Evolutionary conservation across 2,113 vertebrate species (phyloP), one percentile per base, ranked within the genome.

Genomic region (Thalassoma bifasciatum): DNA sequence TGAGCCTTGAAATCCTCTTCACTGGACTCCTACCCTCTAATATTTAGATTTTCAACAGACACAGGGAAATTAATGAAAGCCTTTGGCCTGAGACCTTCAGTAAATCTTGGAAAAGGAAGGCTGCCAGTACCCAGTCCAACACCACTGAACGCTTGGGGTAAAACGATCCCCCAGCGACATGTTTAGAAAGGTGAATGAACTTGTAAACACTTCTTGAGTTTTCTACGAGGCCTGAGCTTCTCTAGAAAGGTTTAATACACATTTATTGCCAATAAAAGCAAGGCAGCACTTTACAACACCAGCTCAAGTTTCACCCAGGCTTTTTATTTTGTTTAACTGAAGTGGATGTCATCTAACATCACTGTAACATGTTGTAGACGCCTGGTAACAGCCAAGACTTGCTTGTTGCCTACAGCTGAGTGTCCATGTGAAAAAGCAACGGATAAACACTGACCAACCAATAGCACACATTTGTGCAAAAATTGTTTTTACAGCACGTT

Each of bases 1-100:
- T 57, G 37, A 70, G 50, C 66, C 19, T 50, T 74, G 34, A 83
- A 82, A 79, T 53, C 37, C 42, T 62, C 59, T 44, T 10, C 22
- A 56, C 64, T 52, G 50, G 54, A 37, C 77, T 70, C 53, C 37
- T n/a, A 47, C 69, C 12, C 47, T 79, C 38, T 75, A 70, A 68
- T 79, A 79, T 86, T 86, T 83, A 68, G 75, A 74, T 75, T 87
- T 84, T 74, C 26, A 71, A 42, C 71, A 66, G 81, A 76, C 49
- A 61, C 65, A 37, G 6, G 16, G 42, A 70, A 81, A 81, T 66
- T 36, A 73, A 80, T 78, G 73, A 81, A 78, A 73, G 46, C 0
- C 40, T 63, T 68, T 22, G 54, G 52, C 58, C 51, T 16, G n/a
- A 72, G 57, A 59, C 47, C 59, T 66, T 21, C 34, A 79, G 65